phyloP scores from a whole-genome alignment of 2,797 vertebrate genomes.

The Acomys russatus region DNA sequence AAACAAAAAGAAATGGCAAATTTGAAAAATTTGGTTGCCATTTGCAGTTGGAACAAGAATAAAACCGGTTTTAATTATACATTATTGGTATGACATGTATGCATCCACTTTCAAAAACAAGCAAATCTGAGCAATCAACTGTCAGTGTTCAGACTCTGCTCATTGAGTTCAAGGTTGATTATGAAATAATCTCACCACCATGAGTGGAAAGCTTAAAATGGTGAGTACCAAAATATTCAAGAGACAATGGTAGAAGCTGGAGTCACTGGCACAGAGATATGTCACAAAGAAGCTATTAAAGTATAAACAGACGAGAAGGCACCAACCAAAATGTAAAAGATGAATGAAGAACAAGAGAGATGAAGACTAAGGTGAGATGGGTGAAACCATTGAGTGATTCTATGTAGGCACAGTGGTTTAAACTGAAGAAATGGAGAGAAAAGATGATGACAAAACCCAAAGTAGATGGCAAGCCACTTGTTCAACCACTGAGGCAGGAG shows the following conservation, averaged over 20 bases:
- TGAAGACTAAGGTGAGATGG: background rate
- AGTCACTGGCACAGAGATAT: background rate
- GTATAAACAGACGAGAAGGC: slow-evolving; percentile 12
- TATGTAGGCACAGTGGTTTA: background rate
- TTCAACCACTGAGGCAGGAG: background rate
- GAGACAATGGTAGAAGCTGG: background rate
- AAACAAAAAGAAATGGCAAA: background rate
- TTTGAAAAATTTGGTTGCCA: background rate
- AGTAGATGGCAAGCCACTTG: background rate
- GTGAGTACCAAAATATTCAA: background rate
- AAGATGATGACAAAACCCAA: background rate
- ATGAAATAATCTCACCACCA: background rate
- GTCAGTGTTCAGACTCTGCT: background rate
- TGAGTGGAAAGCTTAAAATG: background rate
- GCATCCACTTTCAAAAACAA: background rate
- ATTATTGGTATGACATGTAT: background rate
- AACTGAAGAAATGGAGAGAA: background rate
- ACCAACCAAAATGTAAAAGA: slow-evolving; percentile 4
- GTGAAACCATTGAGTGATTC: background rate
- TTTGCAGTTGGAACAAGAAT: background rate
- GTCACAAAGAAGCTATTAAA: background rate
- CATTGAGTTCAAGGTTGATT: background rate
- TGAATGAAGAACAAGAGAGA: background rate
- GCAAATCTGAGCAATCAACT: background rate
- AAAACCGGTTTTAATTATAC: background rate